A percentile compares a stretch with the other conserved stretches of the same genome.
Evolutionary conservation across 1,140 invertebrate genomes (phyloP).

Genomic region (Bombyx mandarina): DNA sequence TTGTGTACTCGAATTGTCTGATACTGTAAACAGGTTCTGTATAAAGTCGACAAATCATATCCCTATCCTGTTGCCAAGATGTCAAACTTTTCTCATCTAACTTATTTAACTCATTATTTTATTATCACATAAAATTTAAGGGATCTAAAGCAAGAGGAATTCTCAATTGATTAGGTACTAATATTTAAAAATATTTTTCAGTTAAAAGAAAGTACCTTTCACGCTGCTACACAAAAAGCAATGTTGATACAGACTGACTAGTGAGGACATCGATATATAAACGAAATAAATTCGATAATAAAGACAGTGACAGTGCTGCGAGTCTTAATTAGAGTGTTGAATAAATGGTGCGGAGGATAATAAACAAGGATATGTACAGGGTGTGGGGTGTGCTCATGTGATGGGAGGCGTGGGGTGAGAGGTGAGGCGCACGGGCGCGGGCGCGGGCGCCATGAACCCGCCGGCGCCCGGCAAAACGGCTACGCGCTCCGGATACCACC

Average conservation of each 20-base stretch:
- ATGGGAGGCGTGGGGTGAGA: conserved; percentile 65
- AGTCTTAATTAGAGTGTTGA: conserved; percentile 17
- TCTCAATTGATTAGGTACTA: too few species aligned
- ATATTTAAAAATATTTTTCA: conserved; percentile 6
- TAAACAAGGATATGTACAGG: conserved; percentile 31
- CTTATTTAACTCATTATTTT: too few species aligned
- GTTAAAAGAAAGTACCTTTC: conserved; percentile 6
- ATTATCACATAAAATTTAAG: too few species aligned
- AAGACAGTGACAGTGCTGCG: not conserved
- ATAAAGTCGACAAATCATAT: too few species aligned
- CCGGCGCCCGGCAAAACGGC: conserved; percentile 75
- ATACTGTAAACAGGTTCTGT: too few species aligned
- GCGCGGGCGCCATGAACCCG: conserved; percentile 79
- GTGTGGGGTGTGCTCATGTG: conserved; percentile 46
- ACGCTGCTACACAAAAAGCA: conserved; percentile 5
- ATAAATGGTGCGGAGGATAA: conserved; percentile 41
- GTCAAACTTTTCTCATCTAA: too few species aligned
- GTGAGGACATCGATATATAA: not conserved
- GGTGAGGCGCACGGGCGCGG: conserved; percentile 66
- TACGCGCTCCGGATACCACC: conserved; percentile 86
- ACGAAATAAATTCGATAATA: not conserved
- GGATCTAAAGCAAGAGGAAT: too few species aligned
- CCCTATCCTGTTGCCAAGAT: too few species aligned
- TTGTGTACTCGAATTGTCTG: not conserved
- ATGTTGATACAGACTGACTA: conserved; percentile 2